Percentiles rank a stretch among this genome's conserved stretches.
These are phyloP conservation scores for Lithophane leautieri DNA, from an alignment of 2,888 invertebrate genomes.

Conservation along the genomic window DNA sequence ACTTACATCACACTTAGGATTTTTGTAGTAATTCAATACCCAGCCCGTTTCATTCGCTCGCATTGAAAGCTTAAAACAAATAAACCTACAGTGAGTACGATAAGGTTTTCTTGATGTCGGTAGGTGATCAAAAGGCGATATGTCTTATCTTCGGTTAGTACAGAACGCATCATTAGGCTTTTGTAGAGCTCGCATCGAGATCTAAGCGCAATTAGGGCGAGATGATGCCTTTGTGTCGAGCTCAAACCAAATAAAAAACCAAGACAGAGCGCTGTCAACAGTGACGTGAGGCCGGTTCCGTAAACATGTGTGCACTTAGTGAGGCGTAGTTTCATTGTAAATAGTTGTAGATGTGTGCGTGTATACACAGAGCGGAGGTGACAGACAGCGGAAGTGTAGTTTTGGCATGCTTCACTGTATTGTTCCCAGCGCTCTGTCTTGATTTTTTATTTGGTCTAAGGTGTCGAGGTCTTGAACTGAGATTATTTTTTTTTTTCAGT, in stretches of 20 bases:
- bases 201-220: constrained; percentile 29
- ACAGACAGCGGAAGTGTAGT: too few species aligned
- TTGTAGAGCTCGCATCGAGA: constrained; percentile 42
- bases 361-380: too few species aligned
- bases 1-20: constrained; percentile 55
- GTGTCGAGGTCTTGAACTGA: not conserved
- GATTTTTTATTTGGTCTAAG: too few species aligned
- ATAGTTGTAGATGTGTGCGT: too few species aligned
- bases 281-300: too few species aligned
- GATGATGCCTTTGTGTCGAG: constrained; percentile 36
- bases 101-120: constrained; percentile 85
- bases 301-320: too few species aligned
- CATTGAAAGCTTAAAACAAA: constrained; percentile 90
- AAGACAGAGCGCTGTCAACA: too few species aligned
- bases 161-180: constrained; percentile 63
- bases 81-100: constrained; percentile 84
- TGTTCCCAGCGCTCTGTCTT: too few species aligned
- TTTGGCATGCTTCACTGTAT: too few species aligned
- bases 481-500: constrained; percentile 18
- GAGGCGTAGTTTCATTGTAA: too few species aligned
- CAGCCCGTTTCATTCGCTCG: constrained; percentile 88
- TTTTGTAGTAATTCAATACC: constrained; percentile 75
- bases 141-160: constrained; percentile 71
- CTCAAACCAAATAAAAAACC: too few species aligned
- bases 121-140: constrained; percentile 84